These are phyloP conservation scores for Bos indicus DNA, from an alignment of 2,113 vertebrate species.

Conservation along the genomic window DNA sequence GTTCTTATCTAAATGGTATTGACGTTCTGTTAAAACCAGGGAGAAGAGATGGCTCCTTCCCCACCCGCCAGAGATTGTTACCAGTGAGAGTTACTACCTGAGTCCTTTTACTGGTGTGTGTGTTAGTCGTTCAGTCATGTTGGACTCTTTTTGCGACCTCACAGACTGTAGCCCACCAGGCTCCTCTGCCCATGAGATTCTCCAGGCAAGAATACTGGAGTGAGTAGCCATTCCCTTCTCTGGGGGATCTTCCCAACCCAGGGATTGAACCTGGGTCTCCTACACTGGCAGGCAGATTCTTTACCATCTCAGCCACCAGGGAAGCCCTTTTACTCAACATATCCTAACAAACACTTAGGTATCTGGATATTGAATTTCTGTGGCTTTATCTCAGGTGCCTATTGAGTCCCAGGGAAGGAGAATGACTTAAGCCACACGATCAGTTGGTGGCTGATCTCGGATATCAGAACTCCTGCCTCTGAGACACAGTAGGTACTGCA, in stretches of 20 bases:
- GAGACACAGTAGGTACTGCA: rapidly evolving
- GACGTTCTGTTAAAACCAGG: not conserved
- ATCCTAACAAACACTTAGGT: not conserved
- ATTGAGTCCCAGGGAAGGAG: not conserved
- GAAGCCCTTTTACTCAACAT: not conserved
- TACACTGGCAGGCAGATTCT: not conserved
- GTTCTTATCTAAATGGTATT: not conserved
- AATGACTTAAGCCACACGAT: not conserved
- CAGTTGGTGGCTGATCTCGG: not conserved
- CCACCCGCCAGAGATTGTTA: not conserved
- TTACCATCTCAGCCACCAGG: not conserved
- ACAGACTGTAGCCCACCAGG: not conserved
- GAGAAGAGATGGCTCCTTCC: not conserved
- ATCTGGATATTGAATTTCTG: not conserved
- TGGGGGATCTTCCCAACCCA: not conserved
- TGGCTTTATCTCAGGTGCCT: not conserved
- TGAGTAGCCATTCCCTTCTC: not conserved
- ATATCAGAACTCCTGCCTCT: not conserved
- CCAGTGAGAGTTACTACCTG: not conserved
- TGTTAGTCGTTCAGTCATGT: not conserved
- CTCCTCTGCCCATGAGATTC: not conserved
- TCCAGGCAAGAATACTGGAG: not conserved
- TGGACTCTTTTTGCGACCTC: not conserved
- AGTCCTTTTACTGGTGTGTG: not conserved
- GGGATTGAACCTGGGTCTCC: not conserved